Base-by-base conservation (phyloP, 2,888 invertebrate species). In the Liposcelis brunnea region DNA sequence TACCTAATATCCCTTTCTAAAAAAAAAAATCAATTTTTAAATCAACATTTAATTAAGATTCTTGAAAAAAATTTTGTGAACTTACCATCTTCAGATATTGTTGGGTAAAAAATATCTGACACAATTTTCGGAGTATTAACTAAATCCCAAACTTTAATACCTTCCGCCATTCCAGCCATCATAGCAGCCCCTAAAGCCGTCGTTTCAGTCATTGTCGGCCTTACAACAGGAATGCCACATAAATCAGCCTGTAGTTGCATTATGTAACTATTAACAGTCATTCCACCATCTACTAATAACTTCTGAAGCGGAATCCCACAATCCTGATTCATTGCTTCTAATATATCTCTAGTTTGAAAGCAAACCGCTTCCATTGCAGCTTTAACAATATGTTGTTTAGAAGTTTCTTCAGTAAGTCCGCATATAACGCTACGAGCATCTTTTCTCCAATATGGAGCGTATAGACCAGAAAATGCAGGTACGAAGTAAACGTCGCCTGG, bases 401-500 rank as follows among this genome's bases (percentile, higher is more conserved):
- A 89, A 0, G 93, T 90, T 59, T 84, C 91, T 49, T 90, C 86
- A 2, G 93, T 91, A 49, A 97, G 65, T 0, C 95, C 95, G 59
- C 93, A 93, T 50, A 95, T 85, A 11, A 89, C 79, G 47, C 87
- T 93, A 60, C 93, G 72, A 0, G 98, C 98, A 61, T 94, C 91
- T 57, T 89, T 83, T 58, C 93, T 75, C 97, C 97, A 99, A 59
- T 97, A 91, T 0, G 98, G 98, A 45, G 97, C 95, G 63, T 90
- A 97, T 0, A 98, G 66, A 0, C 97, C 98, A 38, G 84, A 87
- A 61, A 98, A 95, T 0, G 95, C 95, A 0, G 97, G 97, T 19
- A 98, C 97, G 62, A 98, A 97, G 63, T 94, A 95, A 11, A 95
- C 93, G 55, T 94, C 97, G 0, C 87, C 87, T 0, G 91, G 89